Evolutionary conservation across 1,140 invertebrate genomes (phyloP).

Genomic region (Babylonia areolata): DNA sequence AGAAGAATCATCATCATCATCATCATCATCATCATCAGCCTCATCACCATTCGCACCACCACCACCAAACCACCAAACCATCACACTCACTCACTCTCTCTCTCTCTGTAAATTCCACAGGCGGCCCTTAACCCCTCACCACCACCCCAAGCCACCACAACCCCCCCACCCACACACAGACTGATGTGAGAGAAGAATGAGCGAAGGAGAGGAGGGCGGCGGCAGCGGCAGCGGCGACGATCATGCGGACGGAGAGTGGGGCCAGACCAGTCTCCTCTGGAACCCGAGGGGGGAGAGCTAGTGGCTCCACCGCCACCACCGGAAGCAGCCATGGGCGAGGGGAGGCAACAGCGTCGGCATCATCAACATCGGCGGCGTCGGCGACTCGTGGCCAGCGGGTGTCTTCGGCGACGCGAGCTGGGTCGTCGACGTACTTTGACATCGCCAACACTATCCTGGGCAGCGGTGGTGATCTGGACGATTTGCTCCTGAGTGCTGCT

Average conservation of each 20-base stretch:
- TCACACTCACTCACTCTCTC: not conserved
- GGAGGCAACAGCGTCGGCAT: not conserved
- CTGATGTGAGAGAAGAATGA: slow-evolving; percentile 11
- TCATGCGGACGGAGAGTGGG: slow-evolving; percentile 10
- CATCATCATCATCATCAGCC: too few relatives aligned
- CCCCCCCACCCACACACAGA: not conserved
- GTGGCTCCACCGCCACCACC: not conserved
- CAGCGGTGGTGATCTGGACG: slow-evolving; percentile 61
- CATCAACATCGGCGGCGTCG: not conserved
- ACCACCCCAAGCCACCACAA: not conserved
- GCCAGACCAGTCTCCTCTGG: not conserved
- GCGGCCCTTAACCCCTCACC: not conserved
- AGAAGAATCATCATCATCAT: too few relatives aligned
- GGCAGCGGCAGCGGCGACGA: not conserved
- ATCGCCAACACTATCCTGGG: slow-evolving; percentile 71
- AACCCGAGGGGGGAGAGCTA: not conserved
- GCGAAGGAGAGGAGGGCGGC: not conserved
- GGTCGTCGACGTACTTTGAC: slow-evolving; percentile 64
- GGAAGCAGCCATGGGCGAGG: not conserved
- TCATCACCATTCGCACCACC: too few relatives aligned
- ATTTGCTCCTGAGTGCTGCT: slow-evolving; percentile 66
- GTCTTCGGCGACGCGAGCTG: not conserved
- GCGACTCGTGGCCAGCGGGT: not conserved
- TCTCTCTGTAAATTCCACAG: not conserved
- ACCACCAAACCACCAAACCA: not conserved